Percentiles rank a stretch among this genome's conserved stretches.
These are phyloP conservation scores for Fissipunctia ypsillon DNA, from an alignment of 2,888 invertebrate species.

Conservation along the genomic window DNA sequence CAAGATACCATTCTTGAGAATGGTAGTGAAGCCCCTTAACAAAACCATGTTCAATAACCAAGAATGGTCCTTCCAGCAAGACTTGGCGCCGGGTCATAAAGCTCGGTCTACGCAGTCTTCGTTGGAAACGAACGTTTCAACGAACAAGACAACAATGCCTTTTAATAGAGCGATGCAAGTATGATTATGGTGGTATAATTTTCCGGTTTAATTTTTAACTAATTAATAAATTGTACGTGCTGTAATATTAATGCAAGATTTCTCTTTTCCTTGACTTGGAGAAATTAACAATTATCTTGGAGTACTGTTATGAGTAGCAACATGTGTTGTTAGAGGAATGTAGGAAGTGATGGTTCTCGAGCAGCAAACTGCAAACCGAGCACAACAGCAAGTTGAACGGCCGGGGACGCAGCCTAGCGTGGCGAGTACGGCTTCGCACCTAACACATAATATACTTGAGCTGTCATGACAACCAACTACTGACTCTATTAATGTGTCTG, in stretches of 20 bases:
- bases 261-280: constrained; percentile 45
- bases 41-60: too few species aligned
- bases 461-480: constrained; percentile 36
- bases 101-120: too few species aligned
- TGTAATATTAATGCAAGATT: constrained; percentile 38
- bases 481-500: constrained; percentile 14
- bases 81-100: too few species aligned
- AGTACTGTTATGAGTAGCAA: constrained; percentile 56
- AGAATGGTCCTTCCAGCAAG: too few species aligned
- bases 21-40: too few species aligned
- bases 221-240: constrained; percentile 19
- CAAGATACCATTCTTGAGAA: too few species aligned
- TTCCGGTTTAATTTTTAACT: background rate
- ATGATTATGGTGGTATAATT: background rate
- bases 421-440: constrained; percentile 80
- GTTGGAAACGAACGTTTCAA: too few species aligned
- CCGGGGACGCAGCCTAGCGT: constrained; percentile 85
- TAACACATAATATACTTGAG: constrained; percentile 64
- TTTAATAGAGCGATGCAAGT: background rate
- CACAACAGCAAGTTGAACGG: constrained; percentile 86
- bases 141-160: too few species aligned
- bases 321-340: constrained; percentile 74
- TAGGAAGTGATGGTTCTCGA: constrained; percentile 85
- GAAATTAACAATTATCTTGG: constrained; percentile 40
- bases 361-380: constrained; percentile 82